Base-by-base conservation (phyloP, 1,140 invertebrate genomes). In the Drosophila lini region DNA sequence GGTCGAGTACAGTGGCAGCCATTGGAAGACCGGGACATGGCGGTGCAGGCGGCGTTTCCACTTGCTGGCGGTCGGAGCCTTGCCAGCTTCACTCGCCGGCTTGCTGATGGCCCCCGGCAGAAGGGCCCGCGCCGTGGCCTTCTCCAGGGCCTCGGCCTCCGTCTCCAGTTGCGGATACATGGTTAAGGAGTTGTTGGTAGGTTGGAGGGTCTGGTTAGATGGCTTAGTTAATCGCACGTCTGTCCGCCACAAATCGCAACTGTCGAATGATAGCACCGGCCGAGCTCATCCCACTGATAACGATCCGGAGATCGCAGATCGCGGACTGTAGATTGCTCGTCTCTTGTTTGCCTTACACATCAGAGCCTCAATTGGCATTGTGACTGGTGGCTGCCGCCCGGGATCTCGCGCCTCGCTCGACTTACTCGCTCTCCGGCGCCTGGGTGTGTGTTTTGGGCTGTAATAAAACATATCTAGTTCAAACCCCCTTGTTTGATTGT, bases 1-100 rank as follows among this genome's bases (percentile, higher is more conserved):
- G 57, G 93, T 93, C 19, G 93, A 93, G 85, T 97, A 97, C 13
- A 92, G 92, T 4, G 94, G 95, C 40, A 95, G 91, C 96, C 96
- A 96, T 50, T 92, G 91, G 42, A 94, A 70, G 32, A 95, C 93
- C 9, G 83, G 83, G 32, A 73, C 59, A 56, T 92, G 58, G 7
- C 81, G 61, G 9, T 75, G 42, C n/a, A 88, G 60, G 7, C 64
- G 61, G 3, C 80, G 80, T 3, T 62, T 71, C 80, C 84, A 91
- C 32, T 69, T 81, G 38, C 57, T 65, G 5, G 15, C 22, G 1
- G 38, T 40, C 6, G 70, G 48, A 16, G 68, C 22, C 44, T 68
- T 67, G 10, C 53, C 74, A 5, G 47, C 56, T 40, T 70, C 52
- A 48, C 59, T 73, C 5, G 73, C 75, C 31, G 64, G 31, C 5